These are phyloP conservation scores for Adelphocoris suturalis DNA, from an alignment of 2,888 invertebrate genomes.

Conservation along the genomic window DNA sequence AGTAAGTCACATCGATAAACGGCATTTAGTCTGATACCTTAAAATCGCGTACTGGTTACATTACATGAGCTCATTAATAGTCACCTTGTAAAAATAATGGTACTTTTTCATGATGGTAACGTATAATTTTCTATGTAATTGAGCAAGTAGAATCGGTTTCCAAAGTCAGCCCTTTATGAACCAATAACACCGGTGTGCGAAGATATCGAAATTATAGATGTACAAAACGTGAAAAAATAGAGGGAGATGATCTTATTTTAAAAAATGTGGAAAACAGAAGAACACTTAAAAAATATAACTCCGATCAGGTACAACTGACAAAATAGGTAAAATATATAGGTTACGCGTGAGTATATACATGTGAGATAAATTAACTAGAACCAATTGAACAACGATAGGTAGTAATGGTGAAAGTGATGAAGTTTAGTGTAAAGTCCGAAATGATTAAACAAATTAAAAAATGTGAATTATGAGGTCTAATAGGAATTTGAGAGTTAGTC, in stretches of 20 bases:
- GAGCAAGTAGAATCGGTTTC: neutral
- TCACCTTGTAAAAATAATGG: neutral
- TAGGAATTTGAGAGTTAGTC: too few species aligned
- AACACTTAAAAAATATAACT: neutral
- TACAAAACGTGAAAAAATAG: neutral
- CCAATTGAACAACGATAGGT: neutral
- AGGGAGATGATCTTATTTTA: neutral
- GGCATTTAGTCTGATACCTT: slow-evolving; percentile 1
- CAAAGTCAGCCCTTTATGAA: neutral
- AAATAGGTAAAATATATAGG: slow-evolving; percentile 33
- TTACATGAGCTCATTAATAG: neutral
- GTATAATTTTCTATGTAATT: neutral
- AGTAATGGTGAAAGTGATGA: too few species aligned
- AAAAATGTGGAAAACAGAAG: neutral
- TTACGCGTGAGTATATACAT: slow-evolving; percentile 14
- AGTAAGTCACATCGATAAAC: slow-evolving; percentile 44
- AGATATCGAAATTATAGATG: neutral
- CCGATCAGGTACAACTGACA: slow-evolving; percentile 34
- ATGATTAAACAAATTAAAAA: too few species aligned
- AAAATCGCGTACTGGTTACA: neutral
- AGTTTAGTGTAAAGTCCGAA: too few species aligned
- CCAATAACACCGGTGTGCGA: neutral
- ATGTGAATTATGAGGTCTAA: too few species aligned
- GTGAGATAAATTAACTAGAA: neutral
- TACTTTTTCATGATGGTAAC: neutral